Evolutionary conservation across 2,113 vertebrate genomes (phyloP), one percentile per base, ranked within the genome.

Genomic region (Toxostoma redivivum): DNA sequence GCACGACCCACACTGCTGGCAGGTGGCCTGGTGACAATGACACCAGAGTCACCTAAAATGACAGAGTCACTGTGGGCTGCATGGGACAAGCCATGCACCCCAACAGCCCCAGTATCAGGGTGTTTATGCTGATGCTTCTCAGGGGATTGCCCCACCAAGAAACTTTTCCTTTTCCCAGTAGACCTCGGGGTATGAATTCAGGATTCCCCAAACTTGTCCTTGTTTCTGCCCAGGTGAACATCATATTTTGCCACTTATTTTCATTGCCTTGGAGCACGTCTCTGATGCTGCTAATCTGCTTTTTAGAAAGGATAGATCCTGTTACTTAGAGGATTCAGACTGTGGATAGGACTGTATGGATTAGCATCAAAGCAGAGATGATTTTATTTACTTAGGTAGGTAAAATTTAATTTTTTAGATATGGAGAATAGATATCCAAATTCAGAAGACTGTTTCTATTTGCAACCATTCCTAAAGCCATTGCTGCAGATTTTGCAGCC

Each of bases 41-140:
- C 15, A 17, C 17, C 47, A 74, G 62, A 35, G 30, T 45, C 33
- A 74, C 35, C 60, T 40, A 65, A 18, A 12, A 28, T 48, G 47
- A 5, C 47, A 48, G 47, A 47, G 47, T 25, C 23, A 8, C 15
- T 61, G 69, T 65, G 72, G 13, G n/a, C 38, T 72, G 50, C 21
- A 2, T 27, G n/a, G 54, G 54, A 60, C 33, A 15, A 11, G 20
- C 20, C 1, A 0, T 30, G 11, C 0, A 0, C 12, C 30, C 1
- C 1, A 9, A 30, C 15, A 82, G 21, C 5, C 18, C 24, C 7
- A 7, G 25, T 1, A 1, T 22, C 17, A 37, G 37, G 9, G 9
- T 10, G 1, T 45, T 80, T 25, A 44, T 65, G 53, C 13, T 56
- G 61, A 51, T 53, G 45, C 12, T 61, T 86, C 72, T 61, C 3